Percentiles rank a stretch among this genome's conserved stretches.
These are phyloP conservation scores for Leucania comma DNA, from an alignment of 2,888 invertebrate genomes.

Conservation along the genomic window DNA sequence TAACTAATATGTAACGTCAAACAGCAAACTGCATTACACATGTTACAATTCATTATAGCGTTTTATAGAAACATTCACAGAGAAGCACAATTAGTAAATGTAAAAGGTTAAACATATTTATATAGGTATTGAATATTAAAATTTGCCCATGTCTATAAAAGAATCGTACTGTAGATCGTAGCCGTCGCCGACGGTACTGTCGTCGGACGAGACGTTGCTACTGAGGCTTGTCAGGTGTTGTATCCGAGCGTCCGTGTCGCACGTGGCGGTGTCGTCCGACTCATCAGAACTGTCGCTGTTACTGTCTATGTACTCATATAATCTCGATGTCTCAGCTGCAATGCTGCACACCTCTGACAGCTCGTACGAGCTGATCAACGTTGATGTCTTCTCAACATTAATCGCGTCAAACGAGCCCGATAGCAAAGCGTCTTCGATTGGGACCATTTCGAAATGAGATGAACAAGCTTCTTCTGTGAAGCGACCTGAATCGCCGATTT, in stretches of 20 bases:
- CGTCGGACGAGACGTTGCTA: constrained; percentile 70
- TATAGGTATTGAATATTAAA: constrained; percentile 73
- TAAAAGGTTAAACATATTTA: constrained; percentile 65
- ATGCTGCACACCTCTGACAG: constrained; percentile 66
- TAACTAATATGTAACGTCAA: constrained; percentile 57
- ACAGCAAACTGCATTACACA: constrained; percentile 65
- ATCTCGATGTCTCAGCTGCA: constrained; percentile 48
- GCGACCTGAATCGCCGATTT: constrained; percentile 84
- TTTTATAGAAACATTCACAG: constrained; percentile 71
- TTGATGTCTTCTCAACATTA: constrained; percentile 75
- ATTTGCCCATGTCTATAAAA: constrained; percentile 89
- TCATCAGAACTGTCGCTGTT: constrained; percentile 83
- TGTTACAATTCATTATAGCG: constrained; percentile 66
- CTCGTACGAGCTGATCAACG: constrained; percentile 64
- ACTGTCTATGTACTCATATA: constrained; percentile 83
- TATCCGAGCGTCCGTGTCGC: constrained; percentile 73
- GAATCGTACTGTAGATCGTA: constrained; percentile 88
- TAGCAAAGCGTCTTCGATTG: constrained; percentile 84
- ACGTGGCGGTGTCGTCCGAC: constrained; percentile 76
- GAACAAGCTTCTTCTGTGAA: constrained; percentile 85
- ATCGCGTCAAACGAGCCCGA: constrained; percentile 82
- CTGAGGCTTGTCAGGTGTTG: constrained; percentile 67
- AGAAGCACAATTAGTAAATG: constrained; percentile 76
- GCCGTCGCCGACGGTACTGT: constrained; percentile 77
- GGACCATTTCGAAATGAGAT: constrained; percentile 78